Percentiles rank a stretch among this genome's conserved stretches.
Conservation (phyloP, 1,140 invertebrate species). For the Neodiprion virginianus region DNA sequence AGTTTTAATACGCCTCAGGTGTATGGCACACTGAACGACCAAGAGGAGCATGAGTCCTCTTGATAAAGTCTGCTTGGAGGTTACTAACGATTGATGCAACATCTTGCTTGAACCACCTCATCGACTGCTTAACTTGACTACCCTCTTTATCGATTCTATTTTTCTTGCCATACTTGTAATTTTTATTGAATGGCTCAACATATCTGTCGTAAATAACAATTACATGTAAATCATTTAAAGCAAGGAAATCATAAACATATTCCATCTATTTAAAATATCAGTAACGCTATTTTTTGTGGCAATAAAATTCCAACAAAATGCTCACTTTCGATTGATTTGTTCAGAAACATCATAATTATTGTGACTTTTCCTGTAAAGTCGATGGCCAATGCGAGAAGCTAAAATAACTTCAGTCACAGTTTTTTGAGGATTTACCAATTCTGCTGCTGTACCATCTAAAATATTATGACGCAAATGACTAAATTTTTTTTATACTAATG, state of each 20-base stretch:
- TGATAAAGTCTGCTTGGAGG: conserved; percentile 33
- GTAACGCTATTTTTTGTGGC: background rate
- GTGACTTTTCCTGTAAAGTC: conserved; percentile 35
- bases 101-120: conserved; percentile 33
- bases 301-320: conserved; percentile 7
- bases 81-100: conserved; percentile 26
- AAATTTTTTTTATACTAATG: background rate
- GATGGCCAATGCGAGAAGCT: conserved; percentile 6
- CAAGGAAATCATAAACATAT: conserved; percentile 5
- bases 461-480: background rate
- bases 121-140: conserved; percentile 27
- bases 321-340: conserved; percentile 35
- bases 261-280: conserved; percentile 1
- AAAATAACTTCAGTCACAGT: background rate
- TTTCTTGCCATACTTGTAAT: conserved; percentile 30
- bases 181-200: conserved; percentile 30
- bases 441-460: conserved; percentile 16
- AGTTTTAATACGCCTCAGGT: no score
- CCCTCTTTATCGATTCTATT: conserved; percentile 19
- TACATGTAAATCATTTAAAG: background rate
- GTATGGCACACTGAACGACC: conserved; percentile 30
- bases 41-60: conserved; percentile 28
- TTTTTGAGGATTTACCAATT: background rate
- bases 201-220: conserved; percentile 30
- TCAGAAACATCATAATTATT: conserved; percentile 34